Conservation (phyloP, 2,888 invertebrate species). For the Oeneis ivallda region DNA sequence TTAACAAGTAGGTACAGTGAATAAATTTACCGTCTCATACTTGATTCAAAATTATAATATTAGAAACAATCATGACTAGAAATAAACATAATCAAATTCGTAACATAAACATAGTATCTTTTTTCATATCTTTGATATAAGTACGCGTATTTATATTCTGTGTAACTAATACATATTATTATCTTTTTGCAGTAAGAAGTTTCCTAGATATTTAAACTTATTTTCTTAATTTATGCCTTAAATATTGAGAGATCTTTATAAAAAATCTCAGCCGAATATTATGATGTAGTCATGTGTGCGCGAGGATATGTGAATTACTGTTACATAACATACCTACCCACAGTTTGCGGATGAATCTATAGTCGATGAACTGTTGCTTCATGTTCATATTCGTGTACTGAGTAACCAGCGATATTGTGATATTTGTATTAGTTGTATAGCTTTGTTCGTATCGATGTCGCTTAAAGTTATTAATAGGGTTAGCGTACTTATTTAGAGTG, state of each 20-base stretch:
- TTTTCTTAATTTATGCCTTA: slow-evolving; percentile 24
- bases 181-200: not conserved
- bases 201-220: slow-evolving; percentile 24
- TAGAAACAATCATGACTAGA: slow-evolving; percentile 9
- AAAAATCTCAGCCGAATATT: slow-evolving; percentile 35
- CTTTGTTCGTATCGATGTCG: slow-evolving; percentile 49
- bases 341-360: slow-evolving; percentile 49
- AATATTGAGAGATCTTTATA: slow-evolving; percentile 35
- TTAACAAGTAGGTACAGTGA: not conserved
- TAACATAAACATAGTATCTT: too few relatives aligned
- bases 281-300: slow-evolving; percentile 38
- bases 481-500: slow-evolving; percentile 34
- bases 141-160: too few relatives aligned
- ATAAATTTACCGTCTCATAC: not conserved
- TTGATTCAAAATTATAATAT: not conserved
- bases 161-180: too few relatives aligned
- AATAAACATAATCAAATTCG: not conserved
- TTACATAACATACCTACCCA: slow-evolving; percentile 42
- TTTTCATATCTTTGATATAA: too few relatives aligned
- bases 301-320: slow-evolving; percentile 37
- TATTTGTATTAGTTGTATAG: slow-evolving; percentile 67
- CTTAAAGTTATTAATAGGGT: slow-evolving; percentile 36
- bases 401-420: slow-evolving; percentile 75
- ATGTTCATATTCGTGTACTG: slow-evolving; percentile 57
- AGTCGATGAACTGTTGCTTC: slow-evolving; percentile 51